These are phyloP conservation scores for Clarias fuscus DNA, from an alignment of 2,797 vertebrate genomes.

Conservation along the genomic window DNA sequence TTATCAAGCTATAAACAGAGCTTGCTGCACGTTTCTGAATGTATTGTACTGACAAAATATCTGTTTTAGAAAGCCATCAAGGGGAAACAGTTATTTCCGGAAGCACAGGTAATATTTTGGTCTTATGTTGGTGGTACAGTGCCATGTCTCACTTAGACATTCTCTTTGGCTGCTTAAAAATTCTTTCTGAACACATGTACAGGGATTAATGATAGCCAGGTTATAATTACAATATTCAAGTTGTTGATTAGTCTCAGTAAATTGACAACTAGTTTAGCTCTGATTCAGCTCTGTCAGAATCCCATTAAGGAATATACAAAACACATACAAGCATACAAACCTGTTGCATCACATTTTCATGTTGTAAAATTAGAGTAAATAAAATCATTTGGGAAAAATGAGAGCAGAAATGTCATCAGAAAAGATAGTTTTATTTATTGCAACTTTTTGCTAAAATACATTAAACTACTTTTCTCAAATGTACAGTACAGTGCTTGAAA, in stretches of 20 bases:
- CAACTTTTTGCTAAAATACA: not conserved
- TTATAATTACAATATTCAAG: not conserved
- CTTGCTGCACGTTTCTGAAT: too few relatives aligned
- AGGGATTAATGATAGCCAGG: not conserved
- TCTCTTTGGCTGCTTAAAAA: not conserved
- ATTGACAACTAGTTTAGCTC: not conserved
- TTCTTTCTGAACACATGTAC: not conserved
- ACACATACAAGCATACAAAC: not conserved
- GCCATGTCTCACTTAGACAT: not conserved
- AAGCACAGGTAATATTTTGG: not conserved
- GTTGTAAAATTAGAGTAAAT: not conserved
- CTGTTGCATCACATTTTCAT: not conserved
- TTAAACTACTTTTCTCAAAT: not conserved
- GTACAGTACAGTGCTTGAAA: not conserved
- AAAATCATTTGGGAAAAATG: constrained; percentile 17
- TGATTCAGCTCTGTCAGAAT: not conserved
- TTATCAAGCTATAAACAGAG: not conserved
- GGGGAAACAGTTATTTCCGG: not conserved
- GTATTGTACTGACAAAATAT: not conserved
- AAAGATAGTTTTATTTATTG: not conserved
- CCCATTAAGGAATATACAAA: not conserved
- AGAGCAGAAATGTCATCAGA: constrained; percentile 22
- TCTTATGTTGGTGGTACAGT: not conserved
- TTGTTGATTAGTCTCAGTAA: not conserved
- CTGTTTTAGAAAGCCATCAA: not conserved